Conservation (phyloP, 2,797 vertebrate genomes). For the Sphaeramia orbicularis region DNA sequence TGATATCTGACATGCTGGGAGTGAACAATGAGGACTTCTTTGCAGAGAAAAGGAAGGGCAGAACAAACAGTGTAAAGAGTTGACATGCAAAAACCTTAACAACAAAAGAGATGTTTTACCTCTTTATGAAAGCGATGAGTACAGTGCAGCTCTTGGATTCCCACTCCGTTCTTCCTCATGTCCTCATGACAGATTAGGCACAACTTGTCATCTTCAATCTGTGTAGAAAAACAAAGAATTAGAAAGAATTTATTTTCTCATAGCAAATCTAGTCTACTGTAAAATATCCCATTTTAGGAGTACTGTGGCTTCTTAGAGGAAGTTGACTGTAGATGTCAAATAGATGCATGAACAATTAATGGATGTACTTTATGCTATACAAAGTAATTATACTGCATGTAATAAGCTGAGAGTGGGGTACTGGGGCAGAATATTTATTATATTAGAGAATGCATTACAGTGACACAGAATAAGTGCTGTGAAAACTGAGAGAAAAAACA, state of each 20-base stretch:
- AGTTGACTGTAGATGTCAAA: not conserved
- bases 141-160: conserved; percentile 76
- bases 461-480: no score
- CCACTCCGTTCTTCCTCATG: conserved; percentile 60
- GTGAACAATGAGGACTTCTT: not conserved
- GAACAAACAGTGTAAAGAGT: not conserved
- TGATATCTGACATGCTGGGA: conserved; percentile 55
- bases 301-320: no score
- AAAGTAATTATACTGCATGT: not conserved
- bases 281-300: no score
- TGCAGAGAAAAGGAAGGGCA: not conserved
- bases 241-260: not conserved
- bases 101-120: conserved; percentile 46
- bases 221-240: conserved; percentile 5
- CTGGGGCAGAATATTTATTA: no score
- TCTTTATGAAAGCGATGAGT: conserved; percentile 83
- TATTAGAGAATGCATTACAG: no score
- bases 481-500: no score
- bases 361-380: not conserved
- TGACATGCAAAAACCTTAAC: conserved; percentile 16
- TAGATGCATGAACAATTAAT: not conserved
- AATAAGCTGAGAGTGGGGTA: no score
- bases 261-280: not conserved
- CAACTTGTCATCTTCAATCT: conserved; percentile 71
- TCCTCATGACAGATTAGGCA: conserved; percentile 81